Base-by-base conservation (phyloP, 2,113 vertebrate species). In the Oostethus manadensis region DNA sequence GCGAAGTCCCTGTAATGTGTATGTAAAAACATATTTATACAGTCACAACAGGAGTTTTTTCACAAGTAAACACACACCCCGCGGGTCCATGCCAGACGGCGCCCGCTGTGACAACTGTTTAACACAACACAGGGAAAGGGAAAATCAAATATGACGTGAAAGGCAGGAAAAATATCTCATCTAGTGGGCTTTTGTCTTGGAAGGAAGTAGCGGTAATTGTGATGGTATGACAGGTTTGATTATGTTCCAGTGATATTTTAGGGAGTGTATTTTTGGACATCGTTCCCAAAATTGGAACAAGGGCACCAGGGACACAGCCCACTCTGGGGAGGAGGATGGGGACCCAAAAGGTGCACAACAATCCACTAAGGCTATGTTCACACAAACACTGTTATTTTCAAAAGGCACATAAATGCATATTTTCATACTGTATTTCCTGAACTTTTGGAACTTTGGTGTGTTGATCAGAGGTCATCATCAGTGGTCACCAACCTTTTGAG, bases 21-120 rank as follows among this genome's bases (percentile, higher is more conserved):
- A 76, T 10, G 49, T 51, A 35, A 15, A 33, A 35, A 53, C 51
- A 29, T 26, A 53, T 33, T 53, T 33, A 53, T n/a, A 29, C 20
- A 53, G 26, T 53, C 51, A n/a, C 51, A 81, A 79, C 77, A 42
- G 38, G 38, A 42, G 38, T 42, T 42, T 42, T 42, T 42, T 14
- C 29, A 70, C 69, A 64, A 64, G 78, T 74, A 68, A 69, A 83
- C 65, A 81, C 64, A 72, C 60, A 50, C 45, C 51, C 58, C 74
- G 35, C 58, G 82, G 70, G 72, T 76, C 74, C 76, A 57, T 22
- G 74, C 68, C 68, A 78, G 62, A 51, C 22, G 49, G 15, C 49
- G 56, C 45, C 66, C 72, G 70, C 69, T 60, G 60, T 71, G 66
- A 66, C 58, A 54, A 33, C 49, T 54, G 35, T 69, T 65, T 51